A percentile compares a stretch with the other conserved stretches of the same genome.
Conservation (phyloP, 2,797 vertebrate genomes). For the Mastacembelus armatus region DNA sequence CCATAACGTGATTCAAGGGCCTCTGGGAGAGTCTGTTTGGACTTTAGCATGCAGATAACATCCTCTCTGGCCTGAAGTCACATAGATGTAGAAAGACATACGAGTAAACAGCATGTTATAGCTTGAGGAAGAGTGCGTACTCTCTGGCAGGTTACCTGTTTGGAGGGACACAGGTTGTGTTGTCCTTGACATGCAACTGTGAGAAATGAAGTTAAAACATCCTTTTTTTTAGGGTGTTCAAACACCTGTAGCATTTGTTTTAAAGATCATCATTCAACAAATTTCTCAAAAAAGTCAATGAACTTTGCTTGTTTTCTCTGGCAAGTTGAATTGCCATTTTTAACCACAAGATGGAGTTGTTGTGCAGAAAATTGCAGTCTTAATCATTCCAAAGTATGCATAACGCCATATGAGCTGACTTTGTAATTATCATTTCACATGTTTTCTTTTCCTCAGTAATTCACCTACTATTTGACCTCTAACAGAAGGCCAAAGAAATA, state of each 20-base stretch:
- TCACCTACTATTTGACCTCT: background rate
- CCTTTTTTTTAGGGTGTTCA: no score
- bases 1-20: conserved; percentile 91
- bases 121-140: background rate
- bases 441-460: background rate
- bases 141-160: background rate
- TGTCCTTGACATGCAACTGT: no score
- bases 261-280: background rate
- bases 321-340: conserved; percentile 30
- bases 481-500: background rate
- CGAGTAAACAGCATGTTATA: background rate
- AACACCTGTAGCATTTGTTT: background rate
- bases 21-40: conserved; percentile 87
- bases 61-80: conserved; percentile 92
- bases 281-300: background rate
- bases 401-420: background rate
- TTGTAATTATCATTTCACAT: conserved; percentile 5
- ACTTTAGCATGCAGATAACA: conserved; percentile 93
- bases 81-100: conserved; percentile 12
- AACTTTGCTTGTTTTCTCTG: background rate
- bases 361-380: conserved; percentile 35
- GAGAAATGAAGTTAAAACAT: no score
- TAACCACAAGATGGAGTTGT: conserved; percentile 74
- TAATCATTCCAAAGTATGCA: background rate
- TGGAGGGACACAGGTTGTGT: background rate